Conservation (phyloP, 2,888 invertebrate species). For the Mimachlamys varia region DNA sequence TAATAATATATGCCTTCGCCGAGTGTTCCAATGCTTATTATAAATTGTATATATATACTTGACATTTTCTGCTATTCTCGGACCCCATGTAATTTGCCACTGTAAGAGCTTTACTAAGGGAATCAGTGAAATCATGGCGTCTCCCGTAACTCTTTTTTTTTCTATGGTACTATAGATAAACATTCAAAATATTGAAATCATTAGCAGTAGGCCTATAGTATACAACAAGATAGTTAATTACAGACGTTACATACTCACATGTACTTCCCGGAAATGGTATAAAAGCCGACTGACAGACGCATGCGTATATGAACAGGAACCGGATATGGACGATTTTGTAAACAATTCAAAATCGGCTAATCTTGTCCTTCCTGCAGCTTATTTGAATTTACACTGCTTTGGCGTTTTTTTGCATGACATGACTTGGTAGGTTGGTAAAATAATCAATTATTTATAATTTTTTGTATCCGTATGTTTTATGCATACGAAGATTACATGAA, state of each 20-base stretch:
- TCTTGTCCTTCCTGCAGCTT: background rate
- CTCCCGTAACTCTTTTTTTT: no score
- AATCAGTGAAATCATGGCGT: no score
- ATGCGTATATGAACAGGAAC: background rate
- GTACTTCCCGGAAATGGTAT: background rate
- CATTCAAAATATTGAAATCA: no score
- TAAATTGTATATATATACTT: no score
- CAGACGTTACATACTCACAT: background rate
- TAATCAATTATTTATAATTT: background rate
- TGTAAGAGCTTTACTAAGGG: no score
- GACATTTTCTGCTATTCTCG: no score
- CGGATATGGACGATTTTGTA: background rate
- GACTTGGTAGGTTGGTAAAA: background rate
- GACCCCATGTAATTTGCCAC: no score
- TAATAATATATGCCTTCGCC: no score
- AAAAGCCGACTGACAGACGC: background rate
- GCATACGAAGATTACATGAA: background rate
- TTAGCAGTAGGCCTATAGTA: no score
- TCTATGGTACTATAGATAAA: no score
- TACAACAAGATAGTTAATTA: no score
- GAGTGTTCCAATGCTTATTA: no score
- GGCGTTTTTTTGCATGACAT: background rate
- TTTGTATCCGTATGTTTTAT: background rate
- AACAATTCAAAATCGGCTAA: background rate
- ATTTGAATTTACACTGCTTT: background rate